A percentile compares a stretch with the other conserved stretches of the same genome.
These are phyloP conservation scores for Rhegmatorhina hoffmannsi DNA, from an alignment of 2,113 vertebrate genomes.

Conservation along the genomic window DNA sequence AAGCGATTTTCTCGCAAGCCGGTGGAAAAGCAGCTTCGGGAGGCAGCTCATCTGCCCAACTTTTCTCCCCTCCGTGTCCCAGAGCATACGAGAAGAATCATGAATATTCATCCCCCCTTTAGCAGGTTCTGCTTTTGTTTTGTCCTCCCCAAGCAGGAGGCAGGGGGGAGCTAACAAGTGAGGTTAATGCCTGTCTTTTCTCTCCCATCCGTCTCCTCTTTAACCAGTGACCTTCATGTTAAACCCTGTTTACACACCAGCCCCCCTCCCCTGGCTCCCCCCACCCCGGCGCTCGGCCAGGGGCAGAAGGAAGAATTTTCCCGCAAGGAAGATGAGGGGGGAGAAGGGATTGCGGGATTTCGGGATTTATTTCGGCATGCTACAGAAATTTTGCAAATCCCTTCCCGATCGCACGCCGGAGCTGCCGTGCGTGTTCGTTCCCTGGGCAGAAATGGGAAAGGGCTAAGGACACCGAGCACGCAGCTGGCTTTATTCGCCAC, in stretches of 20 bases:
- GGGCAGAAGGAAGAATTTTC: conserved; percentile 23
- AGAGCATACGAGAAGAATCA: neutral
- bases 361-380: conserved; percentile 3
- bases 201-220: conserved; percentile 40
- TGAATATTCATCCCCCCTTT: conserved; percentile 24
- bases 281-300: neutral
- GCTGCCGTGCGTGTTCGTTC: neutral
- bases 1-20: conserved; percentile 29
- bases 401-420: neutral
- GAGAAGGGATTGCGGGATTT: conserved; percentile 11
- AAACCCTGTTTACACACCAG: conserved; percentile 49
- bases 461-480: neutral
- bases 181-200: conserved; percentile 37
- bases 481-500: neutral
- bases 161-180: conserved; percentile 16
- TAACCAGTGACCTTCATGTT: conserved; percentile 63
- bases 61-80: conserved; percentile 49
- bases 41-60: conserved; percentile 45
- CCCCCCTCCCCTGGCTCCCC: neutral
- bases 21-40: neutral
- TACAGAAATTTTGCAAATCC: conserved; percentile 12
- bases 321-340: neutral
- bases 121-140: conserved; percentile 51
- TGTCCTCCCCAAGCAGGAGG: conserved; percentile 24
- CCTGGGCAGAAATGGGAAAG: neutral